Percentiles rank a stretch among this genome's conserved stretches.
These are phyloP conservation scores for Petrocephalus schoutedeni DNA, from an alignment of 2,797 vertebrate genomes.

Conservation along the genomic window DNA sequence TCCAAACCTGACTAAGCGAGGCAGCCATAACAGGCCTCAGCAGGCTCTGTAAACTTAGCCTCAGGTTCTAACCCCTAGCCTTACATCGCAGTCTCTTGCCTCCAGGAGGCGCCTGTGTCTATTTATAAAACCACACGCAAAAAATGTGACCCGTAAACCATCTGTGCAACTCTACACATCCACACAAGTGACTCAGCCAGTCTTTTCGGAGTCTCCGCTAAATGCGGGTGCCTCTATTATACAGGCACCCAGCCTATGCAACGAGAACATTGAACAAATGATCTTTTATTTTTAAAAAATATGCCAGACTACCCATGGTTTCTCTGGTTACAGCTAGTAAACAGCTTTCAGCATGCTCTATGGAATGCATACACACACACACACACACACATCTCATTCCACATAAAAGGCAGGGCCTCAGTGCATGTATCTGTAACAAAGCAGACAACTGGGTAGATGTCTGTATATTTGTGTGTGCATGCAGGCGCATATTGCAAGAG, in stretches of 20 bases:
- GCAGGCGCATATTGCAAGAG: not conserved
- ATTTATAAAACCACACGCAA: conserved; percentile 37
- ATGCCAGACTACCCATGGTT: not conserved
- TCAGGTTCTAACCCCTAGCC: conserved; percentile 19
- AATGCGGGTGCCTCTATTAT: conserved; percentile 7
- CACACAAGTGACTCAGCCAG: conserved; percentile 44
- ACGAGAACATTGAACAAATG: not conserved
- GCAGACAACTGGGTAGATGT: not conserved
- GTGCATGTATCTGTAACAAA: not conserved
- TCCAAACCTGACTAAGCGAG: not conserved
- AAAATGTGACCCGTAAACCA: conserved; percentile 33
- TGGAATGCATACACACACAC: not conserved
- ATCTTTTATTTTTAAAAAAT: not conserved
- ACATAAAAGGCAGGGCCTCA: too few relatives aligned
- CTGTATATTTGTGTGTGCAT: not conserved
- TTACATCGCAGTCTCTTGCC: not conserved
- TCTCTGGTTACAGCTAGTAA: not conserved
- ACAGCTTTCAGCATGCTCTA: not conserved
- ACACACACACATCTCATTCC: not conserved
- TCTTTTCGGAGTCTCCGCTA: conserved; percentile 41
- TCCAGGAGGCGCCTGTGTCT: conserved; percentile 12
- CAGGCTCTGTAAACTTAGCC: not conserved
- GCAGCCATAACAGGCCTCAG: not conserved
- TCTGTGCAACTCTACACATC: conserved; percentile 45
- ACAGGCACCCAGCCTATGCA: not conserved